These are phyloP conservation scores for Drosophila kambysellisi DNA, from an alignment of 2,888 invertebrate species.

Conservation along the genomic window DNA sequence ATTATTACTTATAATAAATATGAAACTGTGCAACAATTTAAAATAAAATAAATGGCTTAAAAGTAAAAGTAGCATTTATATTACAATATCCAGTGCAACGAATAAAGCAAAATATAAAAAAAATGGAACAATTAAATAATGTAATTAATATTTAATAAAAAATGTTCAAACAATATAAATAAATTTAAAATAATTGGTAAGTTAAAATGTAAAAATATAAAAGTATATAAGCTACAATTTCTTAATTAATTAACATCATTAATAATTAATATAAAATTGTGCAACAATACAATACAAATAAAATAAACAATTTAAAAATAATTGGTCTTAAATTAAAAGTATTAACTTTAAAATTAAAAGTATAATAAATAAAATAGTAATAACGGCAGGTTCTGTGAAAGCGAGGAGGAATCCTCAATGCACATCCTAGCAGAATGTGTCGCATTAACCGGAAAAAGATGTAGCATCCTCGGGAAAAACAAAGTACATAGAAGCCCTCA, in stretches of 20 bases:
- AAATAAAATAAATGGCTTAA: neutral
- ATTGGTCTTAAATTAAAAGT: neutral
- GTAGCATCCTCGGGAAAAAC: no score
- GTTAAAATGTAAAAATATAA: no score
- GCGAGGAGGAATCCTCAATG: no score
- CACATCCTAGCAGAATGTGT: no score
- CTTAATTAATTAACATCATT: neutral
- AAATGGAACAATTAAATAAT: no score
- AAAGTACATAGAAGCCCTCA: no score
- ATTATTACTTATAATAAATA: neutral
- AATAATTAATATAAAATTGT: neutral
- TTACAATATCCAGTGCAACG: neutral
- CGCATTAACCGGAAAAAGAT: no score
- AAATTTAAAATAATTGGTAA: no score
- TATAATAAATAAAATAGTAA: neutral
- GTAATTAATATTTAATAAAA: no score
- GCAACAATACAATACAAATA: no score
- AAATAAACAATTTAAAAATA: neutral
- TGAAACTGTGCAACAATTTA: neutral
- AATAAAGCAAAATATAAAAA: neutral
- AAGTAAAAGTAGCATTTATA: neutral
- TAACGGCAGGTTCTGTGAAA: neutral
- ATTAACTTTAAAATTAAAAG: neutral
- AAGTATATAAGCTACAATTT: neutral
- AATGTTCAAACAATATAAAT: neutral